Conservation (phyloP, 2,113 vertebrate species). For the Zapus hudsonius region DNA sequence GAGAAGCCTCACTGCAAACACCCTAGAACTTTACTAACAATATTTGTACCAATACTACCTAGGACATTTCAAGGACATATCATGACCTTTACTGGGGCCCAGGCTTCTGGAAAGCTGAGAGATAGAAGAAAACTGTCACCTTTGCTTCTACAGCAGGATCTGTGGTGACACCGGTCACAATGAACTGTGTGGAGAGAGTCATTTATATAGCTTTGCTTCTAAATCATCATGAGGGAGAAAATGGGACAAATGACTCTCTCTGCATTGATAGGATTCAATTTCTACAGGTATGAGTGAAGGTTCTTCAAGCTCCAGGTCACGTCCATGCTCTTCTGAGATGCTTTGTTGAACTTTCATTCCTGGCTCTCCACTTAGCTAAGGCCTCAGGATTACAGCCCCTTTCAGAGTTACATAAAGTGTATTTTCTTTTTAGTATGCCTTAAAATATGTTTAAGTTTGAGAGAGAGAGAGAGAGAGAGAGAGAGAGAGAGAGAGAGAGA, state of each 20-base stretch:
- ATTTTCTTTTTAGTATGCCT: not conserved
- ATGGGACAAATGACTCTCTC: not conserved
- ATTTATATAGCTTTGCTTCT: not conserved
- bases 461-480: no score
- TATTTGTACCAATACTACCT: not conserved
- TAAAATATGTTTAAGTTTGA: no score
- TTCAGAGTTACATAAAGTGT: not conserved
- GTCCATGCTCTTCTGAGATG: not conserved
- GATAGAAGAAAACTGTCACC: rapidly evolving
- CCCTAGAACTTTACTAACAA: not conserved
- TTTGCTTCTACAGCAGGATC: not conserved
- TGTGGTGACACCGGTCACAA: not conserved
- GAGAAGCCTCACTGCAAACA: not conserved
- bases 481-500: no score
- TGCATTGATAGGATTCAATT: not conserved
- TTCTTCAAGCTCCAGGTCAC: not conserved
- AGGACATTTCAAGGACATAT: not conserved
- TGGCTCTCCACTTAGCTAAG: not conserved
- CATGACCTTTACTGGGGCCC: not conserved
- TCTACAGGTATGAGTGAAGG: not conserved
- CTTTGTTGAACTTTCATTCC: not conserved
- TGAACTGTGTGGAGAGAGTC: not conserved
- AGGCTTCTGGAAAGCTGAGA: not conserved
- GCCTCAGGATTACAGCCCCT: not conserved
- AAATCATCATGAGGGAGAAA: not conserved